A percentile compares a stretch with the other conserved stretches of the same genome.
Evolutionary conservation across 2,113 vertebrate genomes (phyloP).

Genomic region (Cephalopholis sonnerati): DNA sequence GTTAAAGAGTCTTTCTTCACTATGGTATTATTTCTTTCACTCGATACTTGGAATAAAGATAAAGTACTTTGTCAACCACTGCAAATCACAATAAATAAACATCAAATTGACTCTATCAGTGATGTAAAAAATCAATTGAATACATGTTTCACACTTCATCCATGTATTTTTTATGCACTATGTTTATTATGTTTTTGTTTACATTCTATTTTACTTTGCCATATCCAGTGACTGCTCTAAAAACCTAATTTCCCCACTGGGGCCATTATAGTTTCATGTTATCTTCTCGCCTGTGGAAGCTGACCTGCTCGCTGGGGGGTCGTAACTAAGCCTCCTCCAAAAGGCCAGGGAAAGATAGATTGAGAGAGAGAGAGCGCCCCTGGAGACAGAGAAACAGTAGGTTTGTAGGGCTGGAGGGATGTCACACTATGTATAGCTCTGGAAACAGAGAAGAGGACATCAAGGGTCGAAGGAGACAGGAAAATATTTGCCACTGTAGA

Average conservation of each 20-base stretch:
- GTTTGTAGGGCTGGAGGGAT: not conserved
- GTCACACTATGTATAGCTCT: slow-evolving; percentile 58
- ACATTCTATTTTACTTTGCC: not conserved
- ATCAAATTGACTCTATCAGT: too few relatives aligned
- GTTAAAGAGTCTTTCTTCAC: too few relatives aligned
- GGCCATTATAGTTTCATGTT: slow-evolving; percentile 35
- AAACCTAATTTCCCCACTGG: slow-evolving; percentile 25
- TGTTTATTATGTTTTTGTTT: not conserved
- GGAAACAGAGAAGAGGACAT: slow-evolving; percentile 50
- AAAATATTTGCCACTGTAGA: slow-evolving; percentile 8
- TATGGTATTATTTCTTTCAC: too few relatives aligned
- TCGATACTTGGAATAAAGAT: too few relatives aligned
- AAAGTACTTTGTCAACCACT: too few relatives aligned
- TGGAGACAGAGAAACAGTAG: not conserved
- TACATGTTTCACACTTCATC: too few relatives aligned
- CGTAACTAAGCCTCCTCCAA: not conserved
- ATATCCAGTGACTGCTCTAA: not conserved
- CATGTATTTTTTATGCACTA: not conserved
- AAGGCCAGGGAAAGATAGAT: slow-evolving; percentile 32
- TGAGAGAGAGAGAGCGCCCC: slow-evolving; percentile 6
- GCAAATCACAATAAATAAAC: too few relatives aligned
- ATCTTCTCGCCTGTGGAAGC: slow-evolving; percentile 1
- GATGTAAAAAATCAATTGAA: too few relatives aligned
- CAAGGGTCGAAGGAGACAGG: not conserved
- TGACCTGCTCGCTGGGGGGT: not conserved